Conservation (phyloP, 2,888 invertebrate species). For the Orgyia antiqua region DNA sequence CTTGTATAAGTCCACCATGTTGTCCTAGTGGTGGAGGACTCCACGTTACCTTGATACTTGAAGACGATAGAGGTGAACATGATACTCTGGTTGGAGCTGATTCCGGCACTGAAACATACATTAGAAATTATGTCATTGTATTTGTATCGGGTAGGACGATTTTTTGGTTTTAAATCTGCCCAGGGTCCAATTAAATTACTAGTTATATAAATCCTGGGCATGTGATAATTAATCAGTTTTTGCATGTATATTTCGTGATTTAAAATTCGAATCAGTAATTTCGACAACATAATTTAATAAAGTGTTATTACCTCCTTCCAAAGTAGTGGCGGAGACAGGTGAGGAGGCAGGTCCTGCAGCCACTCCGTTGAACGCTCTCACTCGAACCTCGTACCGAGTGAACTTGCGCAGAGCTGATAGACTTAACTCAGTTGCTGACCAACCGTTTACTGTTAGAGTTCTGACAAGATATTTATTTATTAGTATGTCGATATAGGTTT, state of each 20-base stretch:
- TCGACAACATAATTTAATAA: too few species aligned
- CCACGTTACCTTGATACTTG: slow-evolving; percentile 85
- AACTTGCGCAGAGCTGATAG: slow-evolving; percentile 84
- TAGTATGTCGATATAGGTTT: too few species aligned
- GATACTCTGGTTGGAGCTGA: slow-evolving; percentile 82
- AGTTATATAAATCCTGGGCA: too few species aligned
- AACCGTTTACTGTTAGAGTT: slow-evolving; percentile 81
- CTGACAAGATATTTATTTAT: too few species aligned
- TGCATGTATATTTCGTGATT: too few species aligned
- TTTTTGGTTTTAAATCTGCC: too few species aligned
- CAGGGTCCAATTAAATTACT: too few species aligned
- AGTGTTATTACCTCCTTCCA: slow-evolving; percentile 86
- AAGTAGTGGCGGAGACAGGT: slow-evolving; percentile 82
- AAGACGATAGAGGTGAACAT: slow-evolving; percentile 83
- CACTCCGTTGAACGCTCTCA: slow-evolving; percentile 88
- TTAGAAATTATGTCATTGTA: too few species aligned
- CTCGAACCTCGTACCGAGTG: slow-evolving; percentile 87
- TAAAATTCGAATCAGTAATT: too few species aligned
- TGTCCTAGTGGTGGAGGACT: slow-evolving; percentile 80
- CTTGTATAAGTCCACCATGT: slow-evolving; percentile 83
- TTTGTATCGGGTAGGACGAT: too few species aligned
- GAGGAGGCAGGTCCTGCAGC: slow-evolving; percentile 87
- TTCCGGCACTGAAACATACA: slow-evolving; percentile 78
- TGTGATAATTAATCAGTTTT: too few species aligned
- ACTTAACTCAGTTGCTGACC: slow-evolving; percentile 81